phyloP scores from a whole-genome alignment of 2,888 invertebrate species.

The Epirrhoe alternata region DNA sequence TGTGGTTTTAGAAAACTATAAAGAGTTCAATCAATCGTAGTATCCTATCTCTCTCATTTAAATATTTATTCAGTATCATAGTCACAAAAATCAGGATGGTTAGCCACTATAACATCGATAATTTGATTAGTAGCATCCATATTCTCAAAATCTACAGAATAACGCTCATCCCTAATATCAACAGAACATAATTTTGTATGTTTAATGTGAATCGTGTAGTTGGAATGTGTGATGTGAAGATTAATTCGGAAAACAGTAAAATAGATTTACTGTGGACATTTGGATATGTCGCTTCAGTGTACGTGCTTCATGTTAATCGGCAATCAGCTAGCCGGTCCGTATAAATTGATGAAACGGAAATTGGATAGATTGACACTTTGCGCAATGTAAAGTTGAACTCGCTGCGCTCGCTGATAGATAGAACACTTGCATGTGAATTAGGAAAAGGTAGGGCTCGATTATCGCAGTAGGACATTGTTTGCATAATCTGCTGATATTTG shows the following conservation, averaged over 20 bases:
- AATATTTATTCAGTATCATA: no score
- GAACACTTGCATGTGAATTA: not conserved
- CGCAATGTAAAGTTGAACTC: slow-evolving; percentile 7
- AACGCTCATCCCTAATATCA: not conserved
- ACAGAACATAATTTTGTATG: slow-evolving; percentile 21
- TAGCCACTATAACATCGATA: no score
- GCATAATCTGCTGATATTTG: not conserved
- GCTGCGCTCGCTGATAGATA: slow-evolving; percentile 10
- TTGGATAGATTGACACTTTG: slow-evolving; percentile 22
- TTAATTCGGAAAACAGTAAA: slow-evolving; percentile 18
- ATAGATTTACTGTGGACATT: slow-evolving; percentile 12
- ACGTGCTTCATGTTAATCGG: slow-evolving; percentile 18
- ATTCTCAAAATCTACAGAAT: not conserved
- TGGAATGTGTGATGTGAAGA: slow-evolving; percentile 30
- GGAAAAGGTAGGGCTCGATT: not conserved
- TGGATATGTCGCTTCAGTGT: slow-evolving; percentile 32
- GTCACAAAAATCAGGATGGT: no score
- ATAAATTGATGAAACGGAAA: slow-evolving; percentile 27
- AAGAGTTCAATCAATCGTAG: no score
- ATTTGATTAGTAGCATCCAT: no score
- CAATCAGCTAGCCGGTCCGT: slow-evolving; percentile 6
- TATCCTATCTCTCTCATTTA: no score
- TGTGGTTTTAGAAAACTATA: no score
- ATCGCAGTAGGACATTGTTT: not conserved
- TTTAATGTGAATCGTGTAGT: slow-evolving; percentile 29